Conservation (phyloP, 2,113 vertebrate species). For the Miniopterus natalensis region DNA sequence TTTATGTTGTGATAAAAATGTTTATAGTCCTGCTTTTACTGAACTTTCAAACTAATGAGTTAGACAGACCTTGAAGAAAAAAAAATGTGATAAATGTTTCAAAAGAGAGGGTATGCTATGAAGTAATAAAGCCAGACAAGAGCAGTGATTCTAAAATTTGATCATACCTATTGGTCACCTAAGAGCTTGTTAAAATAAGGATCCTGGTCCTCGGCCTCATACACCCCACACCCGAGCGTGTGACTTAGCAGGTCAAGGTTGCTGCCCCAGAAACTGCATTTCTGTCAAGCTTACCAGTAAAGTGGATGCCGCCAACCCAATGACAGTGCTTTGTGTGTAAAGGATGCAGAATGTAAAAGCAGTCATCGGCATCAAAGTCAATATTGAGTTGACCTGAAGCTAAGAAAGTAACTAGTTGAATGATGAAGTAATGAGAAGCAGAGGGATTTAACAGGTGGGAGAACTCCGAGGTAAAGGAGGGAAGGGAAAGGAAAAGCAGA, state of each 20-base stretch:
- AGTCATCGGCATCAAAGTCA: background rate
- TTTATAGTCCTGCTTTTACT: background rate
- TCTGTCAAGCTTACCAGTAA: background rate
- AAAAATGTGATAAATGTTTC: background rate
- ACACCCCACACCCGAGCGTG: background rate
- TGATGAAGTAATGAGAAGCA: background rate
- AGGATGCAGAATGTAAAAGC: background rate
- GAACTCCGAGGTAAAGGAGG: background rate
- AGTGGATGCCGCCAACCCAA: background rate
- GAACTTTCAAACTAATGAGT: background rate
- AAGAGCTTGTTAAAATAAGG: background rate
- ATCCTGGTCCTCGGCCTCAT: background rate
- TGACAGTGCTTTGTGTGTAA: background rate
- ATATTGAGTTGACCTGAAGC: background rate
- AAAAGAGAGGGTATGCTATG: background rate
- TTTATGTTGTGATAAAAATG: background rate
- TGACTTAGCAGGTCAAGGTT: background rate
- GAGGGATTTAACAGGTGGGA: background rate
- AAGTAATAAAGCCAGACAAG: background rate
- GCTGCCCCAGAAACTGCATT: background rate
- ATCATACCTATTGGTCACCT: background rate
- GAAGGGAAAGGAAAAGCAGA: background rate
- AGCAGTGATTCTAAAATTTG: background rate
- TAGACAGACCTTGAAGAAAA: background rate
- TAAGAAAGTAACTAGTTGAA: background rate